Evolutionary conservation across 2,888 invertebrate species (phyloP), one percentile per base, ranked within the genome.

Genomic region (Phorcus lineatus): DNA sequence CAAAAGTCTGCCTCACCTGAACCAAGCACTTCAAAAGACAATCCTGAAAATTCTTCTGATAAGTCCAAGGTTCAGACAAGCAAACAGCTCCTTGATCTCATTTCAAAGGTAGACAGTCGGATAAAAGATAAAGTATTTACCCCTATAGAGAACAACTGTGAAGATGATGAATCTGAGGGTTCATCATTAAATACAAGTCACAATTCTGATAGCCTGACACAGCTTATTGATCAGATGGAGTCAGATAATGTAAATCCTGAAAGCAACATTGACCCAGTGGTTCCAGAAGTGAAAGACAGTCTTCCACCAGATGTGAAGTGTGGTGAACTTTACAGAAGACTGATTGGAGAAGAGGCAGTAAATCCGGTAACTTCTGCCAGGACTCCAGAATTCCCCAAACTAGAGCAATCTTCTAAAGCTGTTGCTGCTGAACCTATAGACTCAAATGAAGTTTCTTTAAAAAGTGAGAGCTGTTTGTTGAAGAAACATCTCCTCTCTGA

Each of bases 201-300:
- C 52, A 31, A 31, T 31, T 77, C 36, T 28, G 53, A 47, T 11
- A 31, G 7, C 28, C 28, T 36, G 24, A n/a, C 62, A 0, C 75
- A 31, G 11, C 36, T 53, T 16, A 22, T 24, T 22, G 54, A 53
- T 28, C 75, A 53, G 17, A 53, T 53, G 53, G 40, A 53, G 53
- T 22, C n/a, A 53, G 24, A 36, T 16, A 75, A 3, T 22, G 28
- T 24, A 9, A 28, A 62, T 62, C 28, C 62, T 62, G 28, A 62
- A 62, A 22, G 4, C 24, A 24, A 62, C 13, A n/a, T 22, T 19
- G 75, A 53, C 11, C 47, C 16, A 2, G 78, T 75, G 17, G 78
- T 17, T 6, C 74, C 79, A 17, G 83, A 83, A 47, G 80, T 80
- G 19, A 53, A 57, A n/a, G 78, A 75, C 54, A 52, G 28, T 11